Base-by-base conservation (phyloP, 2,797 vertebrate genomes). In the Anguilla megastoma region DNA sequence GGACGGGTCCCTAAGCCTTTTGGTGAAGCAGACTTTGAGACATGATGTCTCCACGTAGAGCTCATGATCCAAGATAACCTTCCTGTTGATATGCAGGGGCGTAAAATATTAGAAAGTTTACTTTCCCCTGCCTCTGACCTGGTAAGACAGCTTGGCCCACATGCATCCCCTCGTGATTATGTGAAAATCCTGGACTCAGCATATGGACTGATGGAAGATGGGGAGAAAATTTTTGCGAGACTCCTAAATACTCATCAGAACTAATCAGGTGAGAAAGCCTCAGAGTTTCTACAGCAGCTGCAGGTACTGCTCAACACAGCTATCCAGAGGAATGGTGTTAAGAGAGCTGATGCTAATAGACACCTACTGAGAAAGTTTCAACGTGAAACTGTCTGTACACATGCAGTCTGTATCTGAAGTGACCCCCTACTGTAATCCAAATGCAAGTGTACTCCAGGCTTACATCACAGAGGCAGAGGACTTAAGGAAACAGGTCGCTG, bases 121-220 rank as follows among this genome's bases (percentile, higher is more conserved):
- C 10, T 12, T 18, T 18, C 84, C 50, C 85, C 58, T 21, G 85
- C 85, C 10, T 33, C 45, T 45, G 48, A 66, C 21, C 41, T 86
- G 10, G 27, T 86, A 12, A 89, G 88, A 30, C 33, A 54, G 21
- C 82, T 91, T 21, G 87, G 88, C 16, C 84, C 86, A 0, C 2
- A 54, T 3, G 69, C 87, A n/a, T 63, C 54, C 1, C 88, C 90
- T 21, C 36, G 21, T 5, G 74, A 56, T 0, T 90, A 89, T 63
- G 50, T 92, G n/a, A 33, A 86, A 18, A 10, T 90, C 10, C 86
- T 91, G 6, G 91, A 91, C n/a, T 91, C 91, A 14, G 88, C 90
- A 9, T 90, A 76, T 86, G 89, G 69, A 8, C 69, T 86, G 12
- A 86, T 87, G 2, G 88, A 90, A 79, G 90, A 91, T 79, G 89